phyloP scores from a whole-genome alignment of 1,140 invertebrate species.

The Listronotus bonariensis region DNA sequence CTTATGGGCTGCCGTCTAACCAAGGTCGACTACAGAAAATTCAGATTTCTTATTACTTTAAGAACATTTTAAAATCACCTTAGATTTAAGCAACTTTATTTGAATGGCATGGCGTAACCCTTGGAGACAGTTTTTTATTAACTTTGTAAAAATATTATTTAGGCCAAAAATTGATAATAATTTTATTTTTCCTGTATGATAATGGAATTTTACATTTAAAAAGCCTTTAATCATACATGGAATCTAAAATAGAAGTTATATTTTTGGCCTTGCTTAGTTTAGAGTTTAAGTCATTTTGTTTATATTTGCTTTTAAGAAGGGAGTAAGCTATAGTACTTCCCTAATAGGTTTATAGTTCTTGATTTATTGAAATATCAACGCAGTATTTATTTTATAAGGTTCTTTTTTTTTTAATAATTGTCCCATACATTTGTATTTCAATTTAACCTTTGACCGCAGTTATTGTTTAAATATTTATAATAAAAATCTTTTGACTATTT shows the following conservation, averaged over 20 bases:
- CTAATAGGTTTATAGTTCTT: conserved; percentile 1
- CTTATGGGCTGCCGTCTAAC: conserved; percentile 24
- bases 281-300: conserved; percentile 26
- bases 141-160: conserved; percentile 10
- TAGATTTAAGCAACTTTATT: conserved; percentile 28
- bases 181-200: conserved; percentile 2
- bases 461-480: neutral
- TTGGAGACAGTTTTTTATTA: conserved; percentile 6
- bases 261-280: conserved; percentile 5
- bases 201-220: neutral
- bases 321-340: neutral
- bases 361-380: conserved; percentile 6
- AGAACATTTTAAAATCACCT: conserved; percentile 25
- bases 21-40: conserved; percentile 31
- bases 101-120: neutral
- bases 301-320: neutral
- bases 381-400: conserved; percentile 35
- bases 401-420: conserved; percentile 4
- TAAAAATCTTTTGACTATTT: neutral
- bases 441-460: conserved; percentile 7
- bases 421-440: conserved; percentile 8
- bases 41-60: conserved; percentile 15
- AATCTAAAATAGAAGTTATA: neutral
- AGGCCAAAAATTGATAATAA: neutral
- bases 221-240: neutral